Evolutionary conservation across 2,113 vertebrate genomes (phyloP), one percentile per base, ranked within the genome.

Genomic region (Labeo rohita): DNA sequence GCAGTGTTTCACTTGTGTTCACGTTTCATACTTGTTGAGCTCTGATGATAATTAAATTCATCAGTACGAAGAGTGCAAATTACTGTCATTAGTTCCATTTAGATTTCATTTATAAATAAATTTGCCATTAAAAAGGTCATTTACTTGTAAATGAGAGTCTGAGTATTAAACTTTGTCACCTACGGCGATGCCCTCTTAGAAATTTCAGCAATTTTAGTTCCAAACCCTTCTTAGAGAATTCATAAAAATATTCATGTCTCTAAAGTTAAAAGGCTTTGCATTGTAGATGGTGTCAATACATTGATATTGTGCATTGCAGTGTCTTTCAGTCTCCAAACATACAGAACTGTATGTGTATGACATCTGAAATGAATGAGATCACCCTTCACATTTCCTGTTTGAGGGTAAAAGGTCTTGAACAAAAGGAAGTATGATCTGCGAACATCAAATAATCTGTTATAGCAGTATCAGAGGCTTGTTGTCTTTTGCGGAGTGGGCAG

Each of bases 61-160:
- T 77, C 74, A 77, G 54, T 77, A 34, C 23, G 34, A 50, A 49
- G 74, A 77, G 23, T 36, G 75, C 50, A 54, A 77, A 54, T 77
- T 2, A 34, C 75, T 54, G 36, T 50, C 75, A 77, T 54, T 77
- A 77, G 28, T 77, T 54, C 50, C 50, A 36, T 77, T 49, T 77
- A 77, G 75, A 77, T 52, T 54, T 34, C 28, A 54, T 77, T 54
- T 77, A 52, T 36, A 77, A 77, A 54, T 77, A 54, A 54, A 77
- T 77, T 34, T 77, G 75, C 49, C 75, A 52, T 77, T 77, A 52
- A 77, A 74, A 77, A 77, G 50, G 75, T 77, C 3, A 52, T 77
- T 77, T 34, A 77, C 49, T 77, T 77, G 75, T 77, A 77, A 77
- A 77, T 77, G 75, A 76, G 74, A 77, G 47, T 77, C 75, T 77